Base-by-base conservation (phyloP, 2,888 invertebrate species). In the Sarcophaga variegata region DNA sequence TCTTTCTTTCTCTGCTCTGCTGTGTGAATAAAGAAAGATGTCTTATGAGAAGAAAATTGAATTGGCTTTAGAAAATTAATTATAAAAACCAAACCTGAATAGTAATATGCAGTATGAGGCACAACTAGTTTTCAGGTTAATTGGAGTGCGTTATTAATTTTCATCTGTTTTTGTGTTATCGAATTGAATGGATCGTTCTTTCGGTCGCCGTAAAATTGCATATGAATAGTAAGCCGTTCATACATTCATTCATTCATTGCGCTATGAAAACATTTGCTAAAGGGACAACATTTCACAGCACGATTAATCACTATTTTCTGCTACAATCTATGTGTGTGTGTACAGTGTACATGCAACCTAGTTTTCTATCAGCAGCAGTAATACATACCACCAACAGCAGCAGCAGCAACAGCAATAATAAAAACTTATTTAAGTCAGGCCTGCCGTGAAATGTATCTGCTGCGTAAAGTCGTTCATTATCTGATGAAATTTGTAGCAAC, bases 401-500 rank as follows among this genome's bases (percentile, higher is more conserved):
- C 4, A 54, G 3, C 54, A 54, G 3, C 5, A 54, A 14, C 17
- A 54, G 14, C 2, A 54, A 54, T 3, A 54, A 49, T 1, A 14
- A 14, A 12, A 54, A 54, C 37, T 10, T 37, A 37, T 37, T 37
- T 37, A 49, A 12, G n/a, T 20, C 2, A 27, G 14, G 22, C 17
- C 25, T 54, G 49, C 17, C 54, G 25, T 54, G 14, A 70, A 22
- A 70, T 54, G 17, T 54, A 70, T 54, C 14, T 54, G 8, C 49
- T 70, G 70, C 70, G 70, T 70, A 54, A 54, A 70, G 25, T 54
- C 25, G 67, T 71, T 8, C 54, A 17, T 54, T 54, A 72, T 72
- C 71, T 72, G 71, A 72, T 72, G 27, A 72, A 72, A 60, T 37
- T 59, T 60, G 17, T 71, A 71, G 71, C 71, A 59, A 59, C n/a